These are phyloP conservation scores for Florisuga fusca DNA, from an alignment of 2,797 vertebrate genomes.

Conservation along the genomic window DNA sequence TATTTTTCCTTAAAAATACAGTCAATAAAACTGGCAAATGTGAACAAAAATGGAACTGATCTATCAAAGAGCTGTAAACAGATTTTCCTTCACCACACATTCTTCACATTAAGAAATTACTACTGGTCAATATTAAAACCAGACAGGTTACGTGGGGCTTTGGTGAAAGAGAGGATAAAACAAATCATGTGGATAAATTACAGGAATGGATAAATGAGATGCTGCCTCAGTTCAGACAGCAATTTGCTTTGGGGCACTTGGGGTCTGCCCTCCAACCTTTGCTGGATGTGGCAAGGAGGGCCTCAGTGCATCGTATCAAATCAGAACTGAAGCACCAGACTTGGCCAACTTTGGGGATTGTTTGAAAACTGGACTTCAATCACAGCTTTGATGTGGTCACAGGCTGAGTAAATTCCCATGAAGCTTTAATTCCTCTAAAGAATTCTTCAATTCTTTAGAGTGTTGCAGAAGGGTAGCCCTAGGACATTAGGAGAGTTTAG, in stretches of 20 bases:
- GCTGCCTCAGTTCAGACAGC: slow-evolving; percentile 16
- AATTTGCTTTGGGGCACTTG: background rate
- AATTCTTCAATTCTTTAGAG: no score
- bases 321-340: background rate
- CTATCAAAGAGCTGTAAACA: slow-evolving; percentile 41
- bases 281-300: background rate
- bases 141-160: background rate
- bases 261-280: background rate
- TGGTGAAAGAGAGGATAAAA: background rate
- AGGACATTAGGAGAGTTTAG: background rate
- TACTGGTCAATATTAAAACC: slow-evolving; percentile 19
- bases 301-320: background rate
- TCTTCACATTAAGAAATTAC: slow-evolving; percentile 28
- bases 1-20: slow-evolving; percentile 21
- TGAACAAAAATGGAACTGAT: slow-evolving; percentile 31
- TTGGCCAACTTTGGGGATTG: background rate
- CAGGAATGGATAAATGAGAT: background rate
- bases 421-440: background rate
- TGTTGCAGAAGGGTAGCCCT: background rate
- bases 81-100: slow-evolving; percentile 9
- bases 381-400: slow-evolving; percentile 39
- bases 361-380: background rate
- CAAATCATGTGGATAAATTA: background rate
- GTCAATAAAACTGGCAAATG: slow-evolving; percentile 16
- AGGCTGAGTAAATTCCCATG: background rate